Percentiles rank a stretch among this genome's conserved stretches.
Conservation (phyloP, 2,888 invertebrate genomes). For the Synergus laeviventris region DNA sequence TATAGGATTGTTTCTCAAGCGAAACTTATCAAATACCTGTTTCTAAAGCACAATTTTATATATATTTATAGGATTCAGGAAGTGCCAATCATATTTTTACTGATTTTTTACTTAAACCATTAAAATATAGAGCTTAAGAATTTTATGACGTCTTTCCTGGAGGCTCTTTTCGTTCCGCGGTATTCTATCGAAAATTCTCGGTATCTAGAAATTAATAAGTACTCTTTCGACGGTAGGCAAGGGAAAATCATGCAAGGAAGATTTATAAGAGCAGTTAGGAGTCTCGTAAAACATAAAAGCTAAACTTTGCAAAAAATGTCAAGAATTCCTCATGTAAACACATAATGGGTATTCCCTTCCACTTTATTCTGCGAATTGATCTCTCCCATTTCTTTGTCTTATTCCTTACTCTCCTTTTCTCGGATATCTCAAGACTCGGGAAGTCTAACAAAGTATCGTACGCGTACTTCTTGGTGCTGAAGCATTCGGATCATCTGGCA, state of each 20-base stretch:
- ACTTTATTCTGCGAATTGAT: slow-evolving; percentile 19
- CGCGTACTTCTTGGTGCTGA: neutral
- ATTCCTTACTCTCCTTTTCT: neutral
- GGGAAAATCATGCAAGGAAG: neutral
- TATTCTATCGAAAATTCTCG: slow-evolving; percentile 1
- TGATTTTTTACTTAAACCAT: neutral
- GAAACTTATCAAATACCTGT: neutral
- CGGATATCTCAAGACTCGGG: neutral
- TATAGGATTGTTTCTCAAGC: neutral
- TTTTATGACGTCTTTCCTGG: neutral
- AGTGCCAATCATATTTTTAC: neutral
- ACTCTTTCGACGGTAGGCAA: neutral
- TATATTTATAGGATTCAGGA: neutral
- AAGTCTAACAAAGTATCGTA: neutral
- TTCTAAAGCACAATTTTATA: neutral
- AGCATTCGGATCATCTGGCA: slow-evolving; percentile 8
- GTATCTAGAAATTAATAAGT: slow-evolving; percentile 26
- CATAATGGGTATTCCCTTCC: slow-evolving; percentile 9
- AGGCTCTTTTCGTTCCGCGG: neutral
- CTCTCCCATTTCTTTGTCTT: neutral
- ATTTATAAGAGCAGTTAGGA: slow-evolving; percentile 15
- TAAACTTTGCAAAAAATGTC: slow-evolving; percentile 26
- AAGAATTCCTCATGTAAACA: slow-evolving; percentile 9
- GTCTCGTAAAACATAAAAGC: neutral
- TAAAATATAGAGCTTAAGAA: neutral